Percentiles rank a stretch among this genome's conserved stretches.
These are phyloP conservation scores for Macrochelys suwanniensis DNA, from an alignment of 2,797 vertebrate species.

Conservation along the genomic window DNA sequence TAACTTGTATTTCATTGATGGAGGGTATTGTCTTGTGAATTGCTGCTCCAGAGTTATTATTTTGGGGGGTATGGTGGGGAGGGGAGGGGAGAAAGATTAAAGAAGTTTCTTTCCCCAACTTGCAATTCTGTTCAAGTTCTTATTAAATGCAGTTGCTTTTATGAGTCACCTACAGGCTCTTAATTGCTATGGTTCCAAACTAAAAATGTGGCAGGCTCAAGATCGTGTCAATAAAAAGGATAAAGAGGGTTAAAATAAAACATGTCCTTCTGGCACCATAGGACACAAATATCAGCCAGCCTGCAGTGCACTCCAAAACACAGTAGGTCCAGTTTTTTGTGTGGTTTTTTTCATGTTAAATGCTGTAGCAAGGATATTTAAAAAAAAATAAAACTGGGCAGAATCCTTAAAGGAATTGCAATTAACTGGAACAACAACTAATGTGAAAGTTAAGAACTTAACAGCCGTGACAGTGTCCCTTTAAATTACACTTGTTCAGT, in stretches of 20 bases:
- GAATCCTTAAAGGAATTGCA: slow-evolving; percentile 38
- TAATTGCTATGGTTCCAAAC: background rate
- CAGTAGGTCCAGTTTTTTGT: background rate
- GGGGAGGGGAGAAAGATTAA: too few relatives aligned
- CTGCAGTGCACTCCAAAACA: background rate
- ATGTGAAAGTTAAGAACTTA: slow-evolving; percentile 10
- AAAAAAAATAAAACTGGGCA: background rate
- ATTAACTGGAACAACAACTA: slow-evolving; percentile 25
- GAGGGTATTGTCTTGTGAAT: background rate
- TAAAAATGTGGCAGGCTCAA: background rate
- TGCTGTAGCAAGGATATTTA: background rate
- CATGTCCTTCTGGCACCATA: background rate
- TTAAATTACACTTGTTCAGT: slow-evolving; percentile 78
- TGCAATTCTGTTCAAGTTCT: background rate
- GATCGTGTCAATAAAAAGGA: background rate
- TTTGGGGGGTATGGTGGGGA: background rate
- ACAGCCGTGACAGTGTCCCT: slow-evolving; percentile 61
- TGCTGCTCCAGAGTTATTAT: background rate
- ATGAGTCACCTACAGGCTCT: background rate
- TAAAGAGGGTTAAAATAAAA: background rate
- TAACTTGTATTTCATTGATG: slow-evolving; percentile 8
- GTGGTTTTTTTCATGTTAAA: slow-evolving; percentile 15
- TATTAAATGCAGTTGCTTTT: background rate
- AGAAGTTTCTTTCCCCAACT: background rate
- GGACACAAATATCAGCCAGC: background rate